phyloP scores from a whole-genome alignment of 2,113 vertebrate genomes.

The Cranoglanis bouderius region DNA sequence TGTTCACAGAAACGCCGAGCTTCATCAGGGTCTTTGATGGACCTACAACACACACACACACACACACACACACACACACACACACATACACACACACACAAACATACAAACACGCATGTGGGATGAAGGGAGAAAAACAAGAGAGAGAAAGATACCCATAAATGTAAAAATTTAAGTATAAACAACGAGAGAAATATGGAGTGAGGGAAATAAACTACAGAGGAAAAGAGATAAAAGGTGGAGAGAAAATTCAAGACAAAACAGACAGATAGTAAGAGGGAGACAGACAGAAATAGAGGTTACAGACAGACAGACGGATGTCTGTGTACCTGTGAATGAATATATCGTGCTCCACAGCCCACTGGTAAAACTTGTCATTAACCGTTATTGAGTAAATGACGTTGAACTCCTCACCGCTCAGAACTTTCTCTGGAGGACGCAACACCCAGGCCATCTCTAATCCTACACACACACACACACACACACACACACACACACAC shows the following conservation, averaged over 20 bases:
- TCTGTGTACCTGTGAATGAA: constrained; percentile 73
- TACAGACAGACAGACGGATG: background rate
- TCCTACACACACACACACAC: constrained; percentile 68
- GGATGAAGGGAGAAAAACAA: background rate
- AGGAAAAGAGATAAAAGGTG: background rate
- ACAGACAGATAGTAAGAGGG: background rate
- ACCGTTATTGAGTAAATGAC: constrained; percentile 77
- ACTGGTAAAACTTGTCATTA: constrained; percentile 78
- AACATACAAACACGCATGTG: too few relatives aligned
- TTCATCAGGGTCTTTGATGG: constrained; percentile 63
- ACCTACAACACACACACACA: constrained; percentile 52
- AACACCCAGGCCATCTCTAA: constrained; percentile 86
- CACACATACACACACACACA: constrained; percentile 13
- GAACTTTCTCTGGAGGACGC: constrained; percentile 76
- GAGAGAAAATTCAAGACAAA: background rate
- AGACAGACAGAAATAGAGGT: background rate
- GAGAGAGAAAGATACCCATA: background rate
- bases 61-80: constrained; percentile 12
- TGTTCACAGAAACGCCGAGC: constrained; percentile 82
- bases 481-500: constrained; percentile 32
- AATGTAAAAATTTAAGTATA: background rate
- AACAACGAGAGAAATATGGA: background rate
- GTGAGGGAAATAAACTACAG: background rate
- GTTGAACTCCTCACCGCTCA: constrained; percentile 76
- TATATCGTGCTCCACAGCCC: constrained; percentile 77